Evolutionary conservation across 2,888 invertebrate genomes (phyloP), one percentile per base, ranked within the genome.

Genomic region (Dryobota labecula): DNA sequence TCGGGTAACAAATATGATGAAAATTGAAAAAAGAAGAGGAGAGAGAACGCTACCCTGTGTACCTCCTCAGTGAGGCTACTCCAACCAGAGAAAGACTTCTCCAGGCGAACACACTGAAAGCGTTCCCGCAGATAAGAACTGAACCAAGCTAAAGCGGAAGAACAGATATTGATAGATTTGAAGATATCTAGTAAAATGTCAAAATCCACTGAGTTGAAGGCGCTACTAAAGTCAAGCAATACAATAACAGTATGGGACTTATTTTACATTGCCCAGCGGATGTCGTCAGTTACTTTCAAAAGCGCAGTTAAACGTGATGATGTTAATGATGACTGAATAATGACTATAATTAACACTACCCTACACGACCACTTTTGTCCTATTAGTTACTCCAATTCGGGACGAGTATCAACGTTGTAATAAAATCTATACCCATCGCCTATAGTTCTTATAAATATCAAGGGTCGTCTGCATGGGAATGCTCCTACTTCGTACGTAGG

Each of bases 371-470:
- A 8, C 18, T 58, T 9, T 60, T 13, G 18, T 41, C 7, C 60
- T 33, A 24, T 13, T 43, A 38, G 1, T 1, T 11, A n/a, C 27
- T 38, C 2, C 2, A 24, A 33, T 11, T n/a, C 13, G 24, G 24
- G 24, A 43, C 1, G 18, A 15, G 38, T 62, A 38, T 38, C n/a
- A 57, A 43, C 9, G 13, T 13, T 61, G 13, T 36, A 20, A 27
- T n/a, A n/a, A 18, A 54, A 38, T 45, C 9, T 18, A 51, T 33
- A n/a, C 18, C 6, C 33, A 27, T 53, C 27, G 30, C 24, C 43
- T 43, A 43, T 6, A 36, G 8, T 43, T 43, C 33, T 38, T 77
- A 70, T 70, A 20, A 45, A 30, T 78, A 78, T 51, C 58, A 56
- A 27, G 60, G 43, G 36, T 27, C 36, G 18, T 7, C 47, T 65